phyloP scores from a whole-genome alignment of 2,797 vertebrate genomes.

The Hafferia zeledoni region DNA sequence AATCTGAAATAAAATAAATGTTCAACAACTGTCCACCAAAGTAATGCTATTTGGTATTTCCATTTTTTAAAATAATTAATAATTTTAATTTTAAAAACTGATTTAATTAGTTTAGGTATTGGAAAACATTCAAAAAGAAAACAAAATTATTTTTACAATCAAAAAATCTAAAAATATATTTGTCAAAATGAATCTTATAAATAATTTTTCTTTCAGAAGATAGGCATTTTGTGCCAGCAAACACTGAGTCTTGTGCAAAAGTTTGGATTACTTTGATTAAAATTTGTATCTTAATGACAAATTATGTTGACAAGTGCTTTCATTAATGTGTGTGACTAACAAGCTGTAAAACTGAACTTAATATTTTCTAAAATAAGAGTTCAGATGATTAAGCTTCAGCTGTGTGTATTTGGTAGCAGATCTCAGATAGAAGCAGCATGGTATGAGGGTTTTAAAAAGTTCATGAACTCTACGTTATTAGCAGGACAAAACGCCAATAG shows the following conservation, averaged over 20 bases:
- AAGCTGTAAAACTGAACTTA: not conserved
- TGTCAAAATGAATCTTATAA: not conserved
- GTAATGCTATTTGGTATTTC: not conserved
- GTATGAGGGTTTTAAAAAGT: not conserved
- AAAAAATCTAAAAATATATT: not conserved
- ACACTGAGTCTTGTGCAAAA: not conserved
- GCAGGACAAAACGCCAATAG: not conserved
- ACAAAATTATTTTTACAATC: not conserved
- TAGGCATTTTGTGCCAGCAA: not conserved
- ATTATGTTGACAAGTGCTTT: not conserved
- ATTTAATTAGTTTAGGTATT: not conserved
- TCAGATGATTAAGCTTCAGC: not conserved
- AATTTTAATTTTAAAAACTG: not conserved
- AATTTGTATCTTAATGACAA: not conserved
- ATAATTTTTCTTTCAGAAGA: not conserved
- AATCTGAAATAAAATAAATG: not conserved
- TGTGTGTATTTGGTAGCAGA: not conserved
- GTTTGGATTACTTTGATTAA: constrained; percentile 2
- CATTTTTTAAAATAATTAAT: not conserved
- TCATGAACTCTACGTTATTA: not conserved
- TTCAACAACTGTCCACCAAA: not conserved
- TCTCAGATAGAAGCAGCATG: not conserved
- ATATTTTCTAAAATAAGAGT: not conserved
- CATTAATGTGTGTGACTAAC: not conserved
- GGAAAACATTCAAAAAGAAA: not conserved